phyloP scores from a whole-genome alignment of 2,797 vertebrate genomes.

The Kryptolebias ocellatus region DNA sequence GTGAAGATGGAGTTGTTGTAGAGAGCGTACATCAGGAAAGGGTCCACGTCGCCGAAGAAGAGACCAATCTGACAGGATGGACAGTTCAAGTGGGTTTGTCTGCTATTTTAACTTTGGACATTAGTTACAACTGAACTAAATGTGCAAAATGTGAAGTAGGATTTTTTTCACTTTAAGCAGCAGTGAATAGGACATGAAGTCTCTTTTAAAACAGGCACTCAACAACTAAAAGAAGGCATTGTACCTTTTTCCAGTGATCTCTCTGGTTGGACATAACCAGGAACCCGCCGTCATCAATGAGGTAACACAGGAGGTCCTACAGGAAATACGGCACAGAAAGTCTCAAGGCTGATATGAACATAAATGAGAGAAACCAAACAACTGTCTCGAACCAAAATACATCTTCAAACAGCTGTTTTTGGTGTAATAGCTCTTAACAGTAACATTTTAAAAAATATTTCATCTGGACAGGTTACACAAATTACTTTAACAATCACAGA shows the following conservation, averaged over 20 bases:
- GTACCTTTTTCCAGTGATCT: slow-evolving; percentile 95
- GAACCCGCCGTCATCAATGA: slow-evolving; percentile 97
- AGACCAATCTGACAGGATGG: slow-evolving; percentile 87
- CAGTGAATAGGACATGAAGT: background rate
- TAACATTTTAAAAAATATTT: too few relatives aligned
- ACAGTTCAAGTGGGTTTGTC: background rate
- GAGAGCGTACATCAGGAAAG: slow-evolving; percentile 95
- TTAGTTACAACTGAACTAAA: too few relatives aligned
- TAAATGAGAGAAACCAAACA: background rate
- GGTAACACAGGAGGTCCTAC: slow-evolving; percentile 94
- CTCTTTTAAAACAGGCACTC: too few relatives aligned
- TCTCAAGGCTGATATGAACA: background rate
- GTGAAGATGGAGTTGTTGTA: slow-evolving; percentile 95
- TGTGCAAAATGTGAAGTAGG: too few relatives aligned
- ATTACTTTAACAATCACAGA: too few relatives aligned
- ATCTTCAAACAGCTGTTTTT: too few relatives aligned
- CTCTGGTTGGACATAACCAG: slow-evolving; percentile 98
- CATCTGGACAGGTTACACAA: too few relatives aligned
- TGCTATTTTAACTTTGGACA: too few relatives aligned
- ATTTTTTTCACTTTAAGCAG: background rate
- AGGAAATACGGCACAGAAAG: slow-evolving; percentile 5
- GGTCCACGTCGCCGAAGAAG: slow-evolving; percentile 97
- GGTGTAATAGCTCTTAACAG: too few relatives aligned
- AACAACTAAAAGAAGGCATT: background rate
- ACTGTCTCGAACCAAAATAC: too few relatives aligned